These are phyloP conservation scores for Sipha maydis DNA, from an alignment of 2,888 invertebrate species.

Conservation along the genomic window DNA sequence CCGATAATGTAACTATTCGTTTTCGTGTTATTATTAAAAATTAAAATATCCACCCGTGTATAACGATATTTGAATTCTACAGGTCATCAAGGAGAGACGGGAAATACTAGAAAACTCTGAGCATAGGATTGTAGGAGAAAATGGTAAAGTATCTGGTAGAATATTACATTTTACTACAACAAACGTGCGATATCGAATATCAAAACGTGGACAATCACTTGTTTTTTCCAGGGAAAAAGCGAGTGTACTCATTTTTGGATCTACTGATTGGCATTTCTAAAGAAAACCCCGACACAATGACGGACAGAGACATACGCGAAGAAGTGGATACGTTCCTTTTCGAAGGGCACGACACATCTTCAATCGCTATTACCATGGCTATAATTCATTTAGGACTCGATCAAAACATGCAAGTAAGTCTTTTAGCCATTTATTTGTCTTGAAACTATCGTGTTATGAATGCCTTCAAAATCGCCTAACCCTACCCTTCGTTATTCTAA, in stretches of 20 bases:
- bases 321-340: slow-evolving; percentile 65
- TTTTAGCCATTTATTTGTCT: no score
- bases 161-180: background rate
- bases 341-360: slow-evolving; percentile 65
- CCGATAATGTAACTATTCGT: slow-evolving; percentile 39
- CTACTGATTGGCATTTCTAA: slow-evolving; percentile 59
- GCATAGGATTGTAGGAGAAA: background rate
- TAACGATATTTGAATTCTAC: background rate
- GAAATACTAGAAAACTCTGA: background rate
- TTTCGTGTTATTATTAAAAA: background rate
- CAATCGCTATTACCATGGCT: slow-evolving; percentile 64
- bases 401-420: slow-evolving; percentile 60
- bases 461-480: no score
- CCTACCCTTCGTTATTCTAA: no score
- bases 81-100: slow-evolving; percentile 36
- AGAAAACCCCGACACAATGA: slow-evolving; percentile 50
- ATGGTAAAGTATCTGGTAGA: background rate
- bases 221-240: slow-evolving; percentile 61
- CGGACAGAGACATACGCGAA: slow-evolving; percentile 63
- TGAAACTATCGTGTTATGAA: no score
- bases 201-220: background rate
- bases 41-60: background rate
- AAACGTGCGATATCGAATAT: background rate
- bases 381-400: slow-evolving; percentile 64
- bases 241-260: slow-evolving; percentile 62